Conservation (phyloP, 2,113 vertebrate species). For the Sus scrofa region T2T-Sscrofa CM000820.6:121649001-121649500, state of each 20-base stretch:
- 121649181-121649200: background rate
- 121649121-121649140: background rate
- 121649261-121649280: background rate
- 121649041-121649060: background rate
- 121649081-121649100: background rate
- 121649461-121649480: background rate
- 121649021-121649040: conserved; percentile 4
- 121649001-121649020: background rate
- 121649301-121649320: background rate
- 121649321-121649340: background rate
- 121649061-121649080: background rate
- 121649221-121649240: background rate
- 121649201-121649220: background rate
- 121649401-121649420: background rate
- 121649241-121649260: background rate
- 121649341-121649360: background rate
- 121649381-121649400: background rate
- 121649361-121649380: conserved; percentile 9
- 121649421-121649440: background rate
- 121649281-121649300: background rate
- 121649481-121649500: background rate
- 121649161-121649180: background rate
- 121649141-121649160: background rate
- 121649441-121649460: no score
- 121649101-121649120: background rate